Evolutionary conservation across 2,888 invertebrate species (phyloP).

Genomic region (Eilema caniola): DNA sequence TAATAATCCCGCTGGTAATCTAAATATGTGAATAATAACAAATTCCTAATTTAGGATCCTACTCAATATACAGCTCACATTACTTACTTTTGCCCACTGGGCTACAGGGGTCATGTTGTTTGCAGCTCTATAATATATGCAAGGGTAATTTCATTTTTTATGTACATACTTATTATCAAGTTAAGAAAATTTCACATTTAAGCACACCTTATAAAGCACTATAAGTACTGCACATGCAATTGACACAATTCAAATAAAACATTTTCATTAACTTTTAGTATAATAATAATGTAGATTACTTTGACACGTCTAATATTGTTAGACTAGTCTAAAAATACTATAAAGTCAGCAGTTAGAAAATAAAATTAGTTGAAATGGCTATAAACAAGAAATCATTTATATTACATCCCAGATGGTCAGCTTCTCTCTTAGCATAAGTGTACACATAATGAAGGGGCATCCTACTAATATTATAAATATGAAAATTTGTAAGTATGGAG

Average conservation of each 20-base stretch:
- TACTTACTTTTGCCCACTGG: background rate
- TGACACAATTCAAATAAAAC: background rate
- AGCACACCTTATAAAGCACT: background rate
- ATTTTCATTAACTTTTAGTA: background rate
- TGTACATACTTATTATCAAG: background rate
- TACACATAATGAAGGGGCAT: background rate
- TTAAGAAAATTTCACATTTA: too few species aligned
- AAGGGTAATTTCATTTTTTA: background rate
- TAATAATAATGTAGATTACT: background rate
- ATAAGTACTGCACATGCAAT: background rate
- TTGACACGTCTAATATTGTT: too few species aligned
- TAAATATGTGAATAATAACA: background rate
- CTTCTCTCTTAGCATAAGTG: background rate
- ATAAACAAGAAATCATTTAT: too few species aligned
- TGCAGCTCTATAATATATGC: background rate
- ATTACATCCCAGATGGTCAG: background rate
- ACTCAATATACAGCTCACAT: background rate
- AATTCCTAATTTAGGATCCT: background rate
- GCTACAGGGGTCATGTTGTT: background rate
- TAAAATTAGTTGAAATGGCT: too few species aligned
- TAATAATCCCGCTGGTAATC: background rate
- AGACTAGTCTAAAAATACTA: too few species aligned
- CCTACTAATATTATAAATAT: too few species aligned
- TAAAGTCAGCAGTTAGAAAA: too few species aligned
- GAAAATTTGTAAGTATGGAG: too few species aligned